phyloP scores from a whole-genome alignment of 1,140 invertebrate species.

The Drosophila funebris region DNA sequence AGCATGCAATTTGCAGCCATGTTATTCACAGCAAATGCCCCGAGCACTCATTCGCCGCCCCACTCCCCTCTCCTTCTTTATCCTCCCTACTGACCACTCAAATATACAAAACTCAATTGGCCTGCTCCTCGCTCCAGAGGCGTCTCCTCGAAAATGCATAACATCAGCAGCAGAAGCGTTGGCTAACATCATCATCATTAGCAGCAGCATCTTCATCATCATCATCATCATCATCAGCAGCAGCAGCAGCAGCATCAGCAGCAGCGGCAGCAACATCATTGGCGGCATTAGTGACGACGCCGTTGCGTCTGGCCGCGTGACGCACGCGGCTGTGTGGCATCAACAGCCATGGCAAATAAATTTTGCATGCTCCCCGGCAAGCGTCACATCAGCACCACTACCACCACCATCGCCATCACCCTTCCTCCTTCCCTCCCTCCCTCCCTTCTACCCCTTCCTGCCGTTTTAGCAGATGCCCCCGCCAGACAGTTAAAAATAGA shows the following conservation, averaged over 20 bases:
- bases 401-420: background rate
- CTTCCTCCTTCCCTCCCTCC: background rate
- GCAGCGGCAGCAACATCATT: conserved; percentile 28
- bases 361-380: conserved; percentile 60
- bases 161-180: background rate
- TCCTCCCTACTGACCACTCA: conserved; percentile 7
- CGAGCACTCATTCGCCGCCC: no score
- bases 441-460: background rate
- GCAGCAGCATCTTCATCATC: conserved; percentile 6
- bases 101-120: background rate
- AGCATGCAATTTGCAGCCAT: conserved; percentile 37
- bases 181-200: no score
- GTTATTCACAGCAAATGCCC: no score
- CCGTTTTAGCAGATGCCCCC: conserved; percentile 11
- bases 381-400: conserved; percentile 2
- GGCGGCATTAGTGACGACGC: conserved; percentile 45
- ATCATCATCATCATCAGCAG: background rate
- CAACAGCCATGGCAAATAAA: conserved; percentile 73
- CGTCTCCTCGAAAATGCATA: conserved; percentile 15
- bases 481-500: conserved; percentile 75
- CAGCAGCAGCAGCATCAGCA: conserved; percentile 24
- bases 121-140: background rate
- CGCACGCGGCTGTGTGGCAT: conserved; percentile 53
- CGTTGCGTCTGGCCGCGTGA: conserved; percentile 71
- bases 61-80: background rate